Conservation (phyloP, 30 jellyfish, hydroid and myxozoan species). For the Turritopsis rubra region DNA sequence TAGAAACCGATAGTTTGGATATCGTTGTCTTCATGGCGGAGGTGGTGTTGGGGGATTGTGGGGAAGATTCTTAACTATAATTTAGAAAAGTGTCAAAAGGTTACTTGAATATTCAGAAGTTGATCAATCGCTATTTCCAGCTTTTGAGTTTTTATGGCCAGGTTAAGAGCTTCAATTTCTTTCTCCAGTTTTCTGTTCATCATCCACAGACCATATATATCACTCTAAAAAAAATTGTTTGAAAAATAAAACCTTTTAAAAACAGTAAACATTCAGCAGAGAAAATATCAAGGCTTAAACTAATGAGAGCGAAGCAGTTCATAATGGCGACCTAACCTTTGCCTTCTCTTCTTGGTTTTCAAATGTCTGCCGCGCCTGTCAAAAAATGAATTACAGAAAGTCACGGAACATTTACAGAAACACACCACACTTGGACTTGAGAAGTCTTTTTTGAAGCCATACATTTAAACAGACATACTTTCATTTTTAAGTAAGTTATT, state of each 20-base stretch:
- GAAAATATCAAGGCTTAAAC: too few species aligned
- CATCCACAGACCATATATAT: conserved; percentile 26
- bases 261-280: neutral
- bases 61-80: too few species aligned
- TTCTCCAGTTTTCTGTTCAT: conserved; percentile 30
- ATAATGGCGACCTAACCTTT: conserved; percentile 11
- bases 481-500: conserved; percentile 19
- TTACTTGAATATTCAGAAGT: conserved; percentile 23
- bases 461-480: conserved; percentile 11
- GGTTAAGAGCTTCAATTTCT: conserved; percentile 24
- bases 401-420: neutral
- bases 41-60: too few species aligned
- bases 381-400: neutral
- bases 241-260: neutral
- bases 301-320: neutral
- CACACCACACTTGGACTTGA: neutral
- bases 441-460: too few species aligned
- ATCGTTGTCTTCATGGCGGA: neutral
- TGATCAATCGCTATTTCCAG: conserved; percentile 22
- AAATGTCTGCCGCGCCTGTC: conserved; percentile 22
- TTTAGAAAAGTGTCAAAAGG: too few species aligned
- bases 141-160: conserved; percentile 2
- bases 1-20: neutral
- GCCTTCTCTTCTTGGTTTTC: conserved; percentile 35
- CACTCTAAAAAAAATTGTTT: neutral